These are phyloP conservation scores for Chaenogobius annularis DNA, from an alignment of 2,113 vertebrate genomes.

Conservation along the genomic window DNA sequence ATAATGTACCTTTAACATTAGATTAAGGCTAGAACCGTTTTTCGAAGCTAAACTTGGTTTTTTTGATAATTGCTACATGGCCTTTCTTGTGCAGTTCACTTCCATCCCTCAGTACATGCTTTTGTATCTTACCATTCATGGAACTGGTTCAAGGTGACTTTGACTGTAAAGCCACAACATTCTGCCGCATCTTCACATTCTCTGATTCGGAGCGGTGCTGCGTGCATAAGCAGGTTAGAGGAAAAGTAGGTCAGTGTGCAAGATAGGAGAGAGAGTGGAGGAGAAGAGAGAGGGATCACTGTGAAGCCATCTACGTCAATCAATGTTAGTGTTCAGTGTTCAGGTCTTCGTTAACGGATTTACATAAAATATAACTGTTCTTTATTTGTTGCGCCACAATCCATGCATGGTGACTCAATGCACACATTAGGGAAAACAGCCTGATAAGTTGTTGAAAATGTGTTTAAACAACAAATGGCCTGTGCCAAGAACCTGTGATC, in stretches of 20 bases:
- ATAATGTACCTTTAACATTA: no score
- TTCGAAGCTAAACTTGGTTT: no score
- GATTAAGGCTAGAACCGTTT: no score
- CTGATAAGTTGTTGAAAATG: no score
- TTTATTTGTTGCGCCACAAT: no score
- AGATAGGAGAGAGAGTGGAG: constrained; percentile 18
- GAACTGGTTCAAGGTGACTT: constrained; percentile 59
- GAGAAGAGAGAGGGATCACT: constrained; percentile 19
- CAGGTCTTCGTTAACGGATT: no score
- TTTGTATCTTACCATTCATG: constrained; percentile 1
- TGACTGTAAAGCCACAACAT: constrained; percentile 30
- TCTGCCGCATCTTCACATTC: constrained; percentile 52
- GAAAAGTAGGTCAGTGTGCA: constrained; percentile 76
- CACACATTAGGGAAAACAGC: no score
- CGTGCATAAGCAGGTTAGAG: constrained; percentile 73
- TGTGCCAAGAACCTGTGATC: no score
- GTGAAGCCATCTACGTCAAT: constrained; percentile 35
- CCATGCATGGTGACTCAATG: no score
- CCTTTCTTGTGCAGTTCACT: neutral
- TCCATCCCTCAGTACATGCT: constrained; percentile 4
- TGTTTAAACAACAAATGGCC: no score
- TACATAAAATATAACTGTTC: no score
- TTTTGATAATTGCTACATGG: no score
- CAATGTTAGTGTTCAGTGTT: constrained; percentile 30
- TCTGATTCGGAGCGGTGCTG: constrained; percentile 44